A percentile compares a stretch with the other conserved stretches of the same genome.
These are phyloP conservation scores for Stomatorhinus ivindoensis DNA, from an alignment of 2,113 vertebrate genomes.

Conservation along the genomic window DNA sequence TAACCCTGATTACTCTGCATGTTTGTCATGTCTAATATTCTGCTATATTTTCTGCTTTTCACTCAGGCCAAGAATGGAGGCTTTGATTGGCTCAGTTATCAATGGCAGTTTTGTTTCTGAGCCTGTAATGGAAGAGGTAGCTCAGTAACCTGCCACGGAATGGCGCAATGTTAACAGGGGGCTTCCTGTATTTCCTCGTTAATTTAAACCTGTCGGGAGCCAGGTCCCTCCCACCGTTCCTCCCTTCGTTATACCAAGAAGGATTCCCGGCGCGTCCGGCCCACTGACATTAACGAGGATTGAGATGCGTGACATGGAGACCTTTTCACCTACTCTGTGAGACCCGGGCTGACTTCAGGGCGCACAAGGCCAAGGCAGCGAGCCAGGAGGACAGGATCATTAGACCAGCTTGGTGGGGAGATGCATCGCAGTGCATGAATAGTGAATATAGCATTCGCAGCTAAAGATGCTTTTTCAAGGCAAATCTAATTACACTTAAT, in stretches of 20 bases:
- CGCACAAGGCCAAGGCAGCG: not conserved
- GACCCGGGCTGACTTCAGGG: not conserved
- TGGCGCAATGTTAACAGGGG: not conserved
- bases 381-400: not conserved
- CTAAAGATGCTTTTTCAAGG: not conserved
- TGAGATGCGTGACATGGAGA: constrained; percentile 6
- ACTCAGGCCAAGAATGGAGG: not conserved
- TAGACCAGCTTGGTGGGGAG: not conserved
- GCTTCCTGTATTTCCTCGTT: not conserved
- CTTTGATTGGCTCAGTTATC: not conserved
- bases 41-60: not conserved
- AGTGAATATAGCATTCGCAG: not conserved
- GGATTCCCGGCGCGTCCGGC: not conserved
- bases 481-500: not conserved
- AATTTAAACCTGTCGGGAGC: not conserved
- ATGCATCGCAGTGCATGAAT: not conserved
- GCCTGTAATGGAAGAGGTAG: not conserved
- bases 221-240: not conserved
- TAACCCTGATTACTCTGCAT: not conserved
- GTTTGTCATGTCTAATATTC: not conserved
- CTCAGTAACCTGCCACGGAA: not conserved
- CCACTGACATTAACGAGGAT: constrained; percentile 17
- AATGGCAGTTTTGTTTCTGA: not conserved
- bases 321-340: constrained; percentile 5
- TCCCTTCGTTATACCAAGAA: not conserved